Percentiles rank a stretch among this genome's conserved stretches.
Conservation (phyloP, 2,797 vertebrate species). For the Sarcoramphus papa region DNA sequence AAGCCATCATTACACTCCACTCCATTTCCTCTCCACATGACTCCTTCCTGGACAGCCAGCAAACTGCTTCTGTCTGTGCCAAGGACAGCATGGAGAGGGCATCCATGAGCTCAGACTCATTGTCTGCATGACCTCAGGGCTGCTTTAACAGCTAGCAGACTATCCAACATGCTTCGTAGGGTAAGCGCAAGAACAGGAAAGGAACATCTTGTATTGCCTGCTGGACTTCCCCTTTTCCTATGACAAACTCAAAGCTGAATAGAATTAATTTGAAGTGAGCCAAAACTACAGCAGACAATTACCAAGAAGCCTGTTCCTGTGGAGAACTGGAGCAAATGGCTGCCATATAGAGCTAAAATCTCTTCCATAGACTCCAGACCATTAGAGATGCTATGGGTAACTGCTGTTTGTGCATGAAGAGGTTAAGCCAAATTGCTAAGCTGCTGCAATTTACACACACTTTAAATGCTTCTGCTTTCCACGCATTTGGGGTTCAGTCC, state of each 20-base stretch:
- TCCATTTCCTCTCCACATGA: neutral
- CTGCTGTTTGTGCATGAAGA: neutral
- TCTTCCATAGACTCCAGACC: neutral
- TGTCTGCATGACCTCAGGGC: neutral
- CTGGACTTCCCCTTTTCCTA: neutral
- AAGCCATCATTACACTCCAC: neutral
- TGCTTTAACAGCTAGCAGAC: neutral
- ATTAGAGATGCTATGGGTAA: neutral
- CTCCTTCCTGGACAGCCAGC: neutral
- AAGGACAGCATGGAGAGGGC: neutral
- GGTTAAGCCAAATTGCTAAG: neutral
- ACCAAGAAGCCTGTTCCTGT: neutral
- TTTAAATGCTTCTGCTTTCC: neutral
- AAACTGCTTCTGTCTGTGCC: neutral
- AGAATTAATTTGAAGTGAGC: neutral
- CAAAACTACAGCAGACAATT: neutral
- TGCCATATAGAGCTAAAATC: neutral
- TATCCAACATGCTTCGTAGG: neutral
- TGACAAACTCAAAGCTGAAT: neutral
- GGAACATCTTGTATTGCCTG: neutral
- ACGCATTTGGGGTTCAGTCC: neutral
- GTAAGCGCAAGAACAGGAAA: neutral
- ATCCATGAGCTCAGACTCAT: neutral
- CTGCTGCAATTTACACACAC: neutral
- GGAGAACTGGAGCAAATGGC: neutral